Evolutionary conservation across 2,113 vertebrate genomes (phyloP).

Genomic region (Addax nasomaculatus): DNA sequence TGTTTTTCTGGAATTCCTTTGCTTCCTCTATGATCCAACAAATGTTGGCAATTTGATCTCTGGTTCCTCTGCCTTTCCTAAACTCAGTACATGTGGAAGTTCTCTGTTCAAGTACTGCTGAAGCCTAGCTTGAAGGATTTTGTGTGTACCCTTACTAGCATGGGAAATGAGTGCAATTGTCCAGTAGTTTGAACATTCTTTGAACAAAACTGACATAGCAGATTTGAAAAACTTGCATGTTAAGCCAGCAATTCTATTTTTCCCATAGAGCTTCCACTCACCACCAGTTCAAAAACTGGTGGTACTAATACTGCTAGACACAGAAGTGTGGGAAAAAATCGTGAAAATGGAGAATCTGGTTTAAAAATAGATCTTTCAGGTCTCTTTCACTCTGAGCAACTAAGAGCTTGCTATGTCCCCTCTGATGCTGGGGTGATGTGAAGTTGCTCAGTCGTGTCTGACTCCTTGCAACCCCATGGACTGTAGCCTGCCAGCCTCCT

Average conservation of each 20-base stretch:
- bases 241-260: not conserved
- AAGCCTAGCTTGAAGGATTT: not conserved
- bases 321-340: not conserved
- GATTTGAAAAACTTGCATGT: not conserved
- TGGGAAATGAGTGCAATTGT: not conserved
- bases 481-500: not conserved
- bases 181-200: not conserved
- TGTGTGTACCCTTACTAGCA: not conserved
- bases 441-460: not conserved
- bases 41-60: not conserved
- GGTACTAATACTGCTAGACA: not conserved
- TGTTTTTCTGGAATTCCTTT: not conserved
- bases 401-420: not conserved
- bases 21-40: not conserved
- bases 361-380: not conserved
- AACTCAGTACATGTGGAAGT: not conserved
- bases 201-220: not conserved
- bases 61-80: not conserved
- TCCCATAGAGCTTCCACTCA: not conserved
- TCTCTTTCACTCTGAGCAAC: not conserved
- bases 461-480: not conserved
- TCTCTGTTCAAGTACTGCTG: not conserved
- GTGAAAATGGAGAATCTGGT: not conserved
- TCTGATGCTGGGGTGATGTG: not conserved
- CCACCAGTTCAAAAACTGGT: not conserved